phyloP scores from a whole-genome alignment of 2,113 vertebrate genomes.

The Eubucco bourcierii region DNA sequence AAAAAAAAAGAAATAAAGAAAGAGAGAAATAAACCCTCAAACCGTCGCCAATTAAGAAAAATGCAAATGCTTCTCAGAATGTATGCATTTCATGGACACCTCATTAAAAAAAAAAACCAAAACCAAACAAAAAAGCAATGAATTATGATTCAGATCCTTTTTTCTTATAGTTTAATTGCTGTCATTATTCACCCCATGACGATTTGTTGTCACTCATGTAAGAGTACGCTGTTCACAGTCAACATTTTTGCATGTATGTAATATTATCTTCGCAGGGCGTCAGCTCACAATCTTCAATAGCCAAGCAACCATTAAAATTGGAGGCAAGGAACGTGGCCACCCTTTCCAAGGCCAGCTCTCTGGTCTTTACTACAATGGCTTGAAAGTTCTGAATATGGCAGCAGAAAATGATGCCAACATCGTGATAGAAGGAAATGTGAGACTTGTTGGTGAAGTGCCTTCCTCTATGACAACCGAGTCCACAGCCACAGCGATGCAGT shows the following conservation, averaged over 20 bases:
- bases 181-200: conserved; percentile 91
- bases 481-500: conserved; percentile 94
- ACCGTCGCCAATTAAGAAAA: conserved; percentile 47
- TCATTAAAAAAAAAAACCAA: conserved; percentile 70
- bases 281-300: conserved; percentile 99
- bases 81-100: conserved; percentile 85
- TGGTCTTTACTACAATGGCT: conserved; percentile 99
- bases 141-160: conserved; percentile 86
- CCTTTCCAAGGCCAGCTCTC: conserved; percentile 99
- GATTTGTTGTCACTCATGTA: conserved; percentile 83
- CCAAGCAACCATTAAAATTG: conserved; percentile 99
- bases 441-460: conserved; percentile 96
- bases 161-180: conserved; percentile 96
- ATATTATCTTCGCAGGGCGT: conserved; percentile 94
- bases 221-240: conserved; percentile 82
- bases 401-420: conserved; percentile 96
- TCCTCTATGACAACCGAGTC: conserved; percentile 98
- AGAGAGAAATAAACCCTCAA: not conserved
- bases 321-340: conserved; percentile 92
- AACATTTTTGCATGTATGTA: conserved; percentile 93
- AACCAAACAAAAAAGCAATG: conserved; percentile 79
- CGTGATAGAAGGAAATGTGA: conserved; percentile 93
- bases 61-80: conserved; percentile 67
- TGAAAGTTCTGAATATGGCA: conserved; percentile 99
- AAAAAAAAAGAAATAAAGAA: not conserved